These are phyloP conservation scores for Hyposoter dolosus DNA, from an alignment of 2,888 invertebrate species.

Conservation along the genomic window DNA sequence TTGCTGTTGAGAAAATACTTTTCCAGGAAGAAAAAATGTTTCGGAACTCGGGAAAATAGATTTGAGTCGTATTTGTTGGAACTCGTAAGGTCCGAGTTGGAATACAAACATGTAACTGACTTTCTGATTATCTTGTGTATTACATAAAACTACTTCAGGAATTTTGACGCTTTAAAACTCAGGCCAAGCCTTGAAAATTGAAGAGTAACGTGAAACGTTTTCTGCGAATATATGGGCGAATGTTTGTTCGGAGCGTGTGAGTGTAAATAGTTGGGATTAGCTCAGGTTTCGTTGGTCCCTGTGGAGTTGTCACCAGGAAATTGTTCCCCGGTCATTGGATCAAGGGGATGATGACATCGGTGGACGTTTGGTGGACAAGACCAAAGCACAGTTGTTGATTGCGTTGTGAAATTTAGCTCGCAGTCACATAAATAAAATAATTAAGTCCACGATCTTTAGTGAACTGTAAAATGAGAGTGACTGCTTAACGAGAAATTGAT, in stretches of 20 bases:
- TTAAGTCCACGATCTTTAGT: not conserved
- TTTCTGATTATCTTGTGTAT: not conserved
- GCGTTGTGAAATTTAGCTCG: not conserved
- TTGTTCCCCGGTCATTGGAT: conserved; percentile 27
- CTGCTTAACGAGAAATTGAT: no score
- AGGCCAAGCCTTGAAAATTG: not conserved
- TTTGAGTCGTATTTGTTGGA: not conserved
- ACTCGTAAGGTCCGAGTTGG: not conserved
- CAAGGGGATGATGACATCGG: conserved; percentile 17
- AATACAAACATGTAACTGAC: not conserved
- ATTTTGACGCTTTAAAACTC: not conserved
- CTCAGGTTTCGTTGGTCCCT: conserved; percentile 34
- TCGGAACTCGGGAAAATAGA: no score
- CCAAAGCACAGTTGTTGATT: not conserved
- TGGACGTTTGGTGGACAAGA: not conserved
- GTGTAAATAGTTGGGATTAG: conserved; percentile 21
- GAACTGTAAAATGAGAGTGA: no score
- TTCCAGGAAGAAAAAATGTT: not conserved
- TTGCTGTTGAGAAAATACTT: not conserved
- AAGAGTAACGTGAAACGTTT: not conserved
- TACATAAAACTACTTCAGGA: not conserved
- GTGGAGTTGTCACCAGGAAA: conserved; percentile 22
- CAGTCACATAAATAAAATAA: not conserved
- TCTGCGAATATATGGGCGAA: not conserved
- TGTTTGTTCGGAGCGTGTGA: not conserved